Percentiles rank a stretch among this genome's conserved stretches.
These are phyloP conservation scores for Nymphicus hollandicus DNA, from an alignment of 2,113 vertebrate genomes.

Conservation along the genomic window DNA sequence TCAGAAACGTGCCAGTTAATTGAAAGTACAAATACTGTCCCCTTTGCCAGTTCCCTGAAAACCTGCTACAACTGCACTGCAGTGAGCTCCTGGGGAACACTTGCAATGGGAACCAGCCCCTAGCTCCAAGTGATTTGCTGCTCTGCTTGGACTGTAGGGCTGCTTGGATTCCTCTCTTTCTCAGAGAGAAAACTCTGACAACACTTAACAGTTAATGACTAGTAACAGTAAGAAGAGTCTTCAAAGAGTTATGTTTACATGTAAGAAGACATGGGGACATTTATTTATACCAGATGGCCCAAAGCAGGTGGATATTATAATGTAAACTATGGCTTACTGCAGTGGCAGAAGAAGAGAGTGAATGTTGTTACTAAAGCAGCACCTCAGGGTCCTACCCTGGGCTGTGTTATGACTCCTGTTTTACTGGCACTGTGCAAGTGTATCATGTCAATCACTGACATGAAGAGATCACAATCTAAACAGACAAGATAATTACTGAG, in stretches of 20 bases:
- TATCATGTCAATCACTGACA: neutral
- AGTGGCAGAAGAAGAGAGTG: neutral
- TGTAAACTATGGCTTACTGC: neutral
- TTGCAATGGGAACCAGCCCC: neutral
- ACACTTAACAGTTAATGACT: neutral
- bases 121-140: neutral
- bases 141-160: neutral
- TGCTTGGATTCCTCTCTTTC: neutral
- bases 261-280: neutral
- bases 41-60: neutral
- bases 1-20: neutral
- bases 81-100: neutral
- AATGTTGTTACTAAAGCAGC: neutral
- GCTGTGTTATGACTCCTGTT: neutral
- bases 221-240: slow-evolving; percentile 2
- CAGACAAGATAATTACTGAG: slow-evolving; percentile 17
- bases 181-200: neutral
- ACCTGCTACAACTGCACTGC: neutral
- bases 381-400: slow-evolving; percentile 20
- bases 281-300: slow-evolving; percentile 21
- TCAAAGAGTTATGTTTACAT: slow-evolving; percentile 15
- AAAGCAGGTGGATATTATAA: neutral
- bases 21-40: neutral
- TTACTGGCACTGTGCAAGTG: neutral
- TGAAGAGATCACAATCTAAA: neutral